Evolutionary conservation across 2,113 vertebrate species (phyloP).

Genomic region (Deroptyus accipitrinus): DNA sequence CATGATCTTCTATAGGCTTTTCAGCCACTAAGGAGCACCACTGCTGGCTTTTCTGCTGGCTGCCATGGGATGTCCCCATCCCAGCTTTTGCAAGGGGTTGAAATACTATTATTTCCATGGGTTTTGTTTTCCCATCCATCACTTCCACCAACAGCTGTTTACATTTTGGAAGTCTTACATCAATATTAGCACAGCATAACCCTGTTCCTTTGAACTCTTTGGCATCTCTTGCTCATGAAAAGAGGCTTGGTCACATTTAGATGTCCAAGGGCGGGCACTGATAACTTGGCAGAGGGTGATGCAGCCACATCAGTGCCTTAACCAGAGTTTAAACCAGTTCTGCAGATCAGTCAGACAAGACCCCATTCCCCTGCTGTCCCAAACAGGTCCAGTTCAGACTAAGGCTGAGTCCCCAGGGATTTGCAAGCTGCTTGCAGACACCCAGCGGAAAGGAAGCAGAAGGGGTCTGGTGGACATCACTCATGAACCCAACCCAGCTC

Average conservation of each 20-base stretch:
- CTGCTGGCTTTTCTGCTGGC: not conserved
- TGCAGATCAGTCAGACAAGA: not conserved
- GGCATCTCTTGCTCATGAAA: accelerated
- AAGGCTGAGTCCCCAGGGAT: not conserved
- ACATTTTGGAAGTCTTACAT: not conserved
- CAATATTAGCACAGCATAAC: not conserved
- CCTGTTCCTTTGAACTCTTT: not conserved
- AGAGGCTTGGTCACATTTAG: accelerated
- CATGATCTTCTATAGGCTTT: not conserved
- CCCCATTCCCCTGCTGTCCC: too few species aligned
- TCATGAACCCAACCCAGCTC: not conserved
- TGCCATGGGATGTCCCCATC: not conserved
- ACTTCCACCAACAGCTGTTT: not conserved
- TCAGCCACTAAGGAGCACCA: not conserved
- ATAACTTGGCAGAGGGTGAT: accelerated
- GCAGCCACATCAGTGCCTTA: not conserved
- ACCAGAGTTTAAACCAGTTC: accelerated
- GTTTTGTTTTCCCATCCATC: not conserved
- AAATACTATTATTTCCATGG: not conserved
- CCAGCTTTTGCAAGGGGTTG: not conserved
- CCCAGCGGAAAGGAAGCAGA: not conserved
- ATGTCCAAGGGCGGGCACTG: not conserved
- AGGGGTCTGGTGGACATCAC: accelerated
- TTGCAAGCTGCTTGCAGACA: not conserved
- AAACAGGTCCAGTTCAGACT: accelerated